Evolutionary conservation across 2,797 vertebrate genomes (phyloP), one percentile per base, ranked within the genome.

Genomic region (Cyclura pinguis): DNA sequence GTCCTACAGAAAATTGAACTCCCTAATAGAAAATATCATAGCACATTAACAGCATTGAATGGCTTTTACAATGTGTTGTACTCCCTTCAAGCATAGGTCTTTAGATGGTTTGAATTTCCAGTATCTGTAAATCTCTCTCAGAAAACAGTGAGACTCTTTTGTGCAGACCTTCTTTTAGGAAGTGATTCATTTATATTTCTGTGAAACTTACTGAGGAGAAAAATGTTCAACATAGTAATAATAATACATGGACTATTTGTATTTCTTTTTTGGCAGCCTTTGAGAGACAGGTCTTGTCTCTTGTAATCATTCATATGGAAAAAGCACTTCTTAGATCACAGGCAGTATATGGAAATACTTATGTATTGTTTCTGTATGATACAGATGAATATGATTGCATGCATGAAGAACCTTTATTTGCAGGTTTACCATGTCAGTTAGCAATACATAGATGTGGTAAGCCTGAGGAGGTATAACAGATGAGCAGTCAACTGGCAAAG

Each of bases 91-190:
- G 0, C 0, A 59, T 87, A 78, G 14, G 16, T 52, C 78, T 92
- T 89, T 77, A 86, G 29, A 6, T 8, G 13, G 3, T 59, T 69
- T 67, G 42, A 32, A 27, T 52, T 80, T 72, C 80, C 29, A 32
- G 55, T 85, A 16, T 91, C 0, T 92, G 6, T 94, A 90, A 85
- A 93, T 64, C 91, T 91, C 84, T 86, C 13, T 38, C 67, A 69
- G 88, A 90, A 35, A 90, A 27, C 4, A 0, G 73, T 50, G 85
- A 35, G 38, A 14, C 88, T 64, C 90, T 73, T 47, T 83, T 94
- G 47, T 14, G 76, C 27, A 42, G 10, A 35, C 77, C 74, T 86
- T 42, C 59, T 81, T 92, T 84, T 78, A 50, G 76, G 91, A 50
- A 89, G 38, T 95, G 89, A 88, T 87, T n/a, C 62, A 13, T 10